phyloP scores from a whole-genome alignment of 2,113 vertebrate species.

The Oceanites oceanicus region DNA sequence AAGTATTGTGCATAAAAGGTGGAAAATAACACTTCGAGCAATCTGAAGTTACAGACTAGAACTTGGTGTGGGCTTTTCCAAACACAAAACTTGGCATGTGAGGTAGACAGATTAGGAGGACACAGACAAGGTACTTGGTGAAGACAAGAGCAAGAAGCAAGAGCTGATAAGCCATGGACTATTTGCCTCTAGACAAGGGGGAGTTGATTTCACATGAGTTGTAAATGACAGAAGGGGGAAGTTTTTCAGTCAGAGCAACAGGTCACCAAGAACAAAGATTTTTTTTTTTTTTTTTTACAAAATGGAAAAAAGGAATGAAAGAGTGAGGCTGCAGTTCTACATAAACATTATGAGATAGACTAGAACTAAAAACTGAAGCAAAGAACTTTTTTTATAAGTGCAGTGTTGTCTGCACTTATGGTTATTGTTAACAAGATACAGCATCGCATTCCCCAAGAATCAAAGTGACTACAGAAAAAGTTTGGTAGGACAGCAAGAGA shows the following conservation, averaged over 20 bases:
- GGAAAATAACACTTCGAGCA: background rate
- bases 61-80: background rate
- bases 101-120: background rate
- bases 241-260: background rate
- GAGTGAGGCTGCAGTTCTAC: background rate
- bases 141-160: background rate
- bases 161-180: background rate
- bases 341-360: background rate
- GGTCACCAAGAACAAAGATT: background rate
- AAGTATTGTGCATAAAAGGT: background rate
- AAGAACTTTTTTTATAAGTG: background rate
- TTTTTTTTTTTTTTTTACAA: background rate
- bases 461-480: background rate
- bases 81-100: background rate
- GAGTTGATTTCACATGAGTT: background rate
- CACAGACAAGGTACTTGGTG: background rate
- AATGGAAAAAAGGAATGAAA: background rate
- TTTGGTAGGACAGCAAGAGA: background rate
- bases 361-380: background rate
- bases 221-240: background rate
- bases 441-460: background rate
- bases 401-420: fast-evolving
- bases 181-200: background rate
- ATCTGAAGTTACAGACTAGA: background rate
- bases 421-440: background rate